Conservation (phyloP, 2,888 invertebrate genomes). For the Nymphalis c-album region DNA sequence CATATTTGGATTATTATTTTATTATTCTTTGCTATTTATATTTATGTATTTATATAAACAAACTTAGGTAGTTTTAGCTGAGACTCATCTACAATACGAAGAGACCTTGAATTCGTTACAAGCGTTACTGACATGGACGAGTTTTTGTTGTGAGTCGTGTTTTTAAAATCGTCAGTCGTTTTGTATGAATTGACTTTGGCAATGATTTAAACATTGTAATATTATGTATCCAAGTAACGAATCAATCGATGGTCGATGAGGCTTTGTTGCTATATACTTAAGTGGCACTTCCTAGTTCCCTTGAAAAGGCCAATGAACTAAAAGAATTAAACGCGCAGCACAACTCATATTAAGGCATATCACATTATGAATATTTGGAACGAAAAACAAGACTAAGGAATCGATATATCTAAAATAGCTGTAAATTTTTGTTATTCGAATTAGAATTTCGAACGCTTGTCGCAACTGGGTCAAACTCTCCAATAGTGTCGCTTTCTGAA, state of each 20-base stretch:
- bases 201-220: conserved; percentile 28
- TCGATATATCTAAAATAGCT: conserved; percentile 25
- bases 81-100: conserved; percentile 31
- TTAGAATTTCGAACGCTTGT: conserved; percentile 34
- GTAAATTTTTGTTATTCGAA: conserved; percentile 32
- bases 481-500: conserved; percentile 39
- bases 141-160: conserved; percentile 37
- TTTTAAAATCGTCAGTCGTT: conserved; percentile 22
- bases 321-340: conserved; percentile 56
- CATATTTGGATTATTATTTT: background rate
- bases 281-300: conserved; percentile 66
- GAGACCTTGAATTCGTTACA: conserved; percentile 40
- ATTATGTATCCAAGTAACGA: conserved; percentile 20
- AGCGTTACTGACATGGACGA: conserved; percentile 33
- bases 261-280: conserved; percentile 52
- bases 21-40: conserved; percentile 6
- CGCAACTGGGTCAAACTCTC: conserved; percentile 39
- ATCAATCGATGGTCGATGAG: conserved; percentile 45
- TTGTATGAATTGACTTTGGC: conserved; percentile 13
- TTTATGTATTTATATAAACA: conserved; percentile 3
- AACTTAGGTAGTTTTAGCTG: conserved; percentile 12
- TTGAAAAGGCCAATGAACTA: conserved; percentile 57
- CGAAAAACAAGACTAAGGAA: conserved; percentile 1
- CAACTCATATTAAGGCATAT: background rate
- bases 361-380: background rate